Percentiles rank a stretch among this genome's conserved stretches.
These are phyloP conservation scores for Eriosoma lanigerum DNA, from an alignment of 1,140 invertebrate genomes.

Conservation along the genomic window DNA sequence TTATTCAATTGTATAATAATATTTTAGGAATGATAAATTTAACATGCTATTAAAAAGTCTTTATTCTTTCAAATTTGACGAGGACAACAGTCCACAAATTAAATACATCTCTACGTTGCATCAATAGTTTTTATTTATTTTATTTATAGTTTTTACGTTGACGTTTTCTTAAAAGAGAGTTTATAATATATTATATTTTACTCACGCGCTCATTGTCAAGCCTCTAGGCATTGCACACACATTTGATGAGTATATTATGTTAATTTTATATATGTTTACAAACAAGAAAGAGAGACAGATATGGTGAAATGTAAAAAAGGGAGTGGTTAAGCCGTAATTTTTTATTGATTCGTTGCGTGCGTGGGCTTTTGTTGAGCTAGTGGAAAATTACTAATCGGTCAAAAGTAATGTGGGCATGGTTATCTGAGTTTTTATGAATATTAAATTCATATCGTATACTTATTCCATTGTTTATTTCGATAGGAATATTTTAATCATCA, in stretches of 20 bases:
- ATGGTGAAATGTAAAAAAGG: background rate
- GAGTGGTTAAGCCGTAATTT: conserved; percentile 5
- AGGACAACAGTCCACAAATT: background rate
- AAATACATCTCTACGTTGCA: background rate
- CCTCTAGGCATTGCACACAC: background rate
- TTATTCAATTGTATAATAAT: background rate
- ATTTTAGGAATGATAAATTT: background rate
- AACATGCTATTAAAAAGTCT: background rate
- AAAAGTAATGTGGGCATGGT: background rate
- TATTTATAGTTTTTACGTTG: background rate
- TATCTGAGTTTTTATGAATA: background rate
- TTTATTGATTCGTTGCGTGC: conserved; percentile 9
- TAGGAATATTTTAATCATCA: too few relatives aligned
- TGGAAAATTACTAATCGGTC: background rate
- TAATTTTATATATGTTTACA: background rate
- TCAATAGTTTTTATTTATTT: conserved; percentile 7
- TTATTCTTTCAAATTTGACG: background rate
- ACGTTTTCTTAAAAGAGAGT: too few relatives aligned
- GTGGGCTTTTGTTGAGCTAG: background rate
- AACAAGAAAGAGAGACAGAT: background rate
- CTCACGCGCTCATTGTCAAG: background rate
- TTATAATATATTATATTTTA: too few relatives aligned
- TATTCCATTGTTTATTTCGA: background rate
- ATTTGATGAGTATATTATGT: conserved; percentile 21
- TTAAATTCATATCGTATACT: too few relatives aligned